Evolutionary conservation across 2,888 invertebrate genomes (phyloP).

Genomic region (Blera fallax): DNA sequence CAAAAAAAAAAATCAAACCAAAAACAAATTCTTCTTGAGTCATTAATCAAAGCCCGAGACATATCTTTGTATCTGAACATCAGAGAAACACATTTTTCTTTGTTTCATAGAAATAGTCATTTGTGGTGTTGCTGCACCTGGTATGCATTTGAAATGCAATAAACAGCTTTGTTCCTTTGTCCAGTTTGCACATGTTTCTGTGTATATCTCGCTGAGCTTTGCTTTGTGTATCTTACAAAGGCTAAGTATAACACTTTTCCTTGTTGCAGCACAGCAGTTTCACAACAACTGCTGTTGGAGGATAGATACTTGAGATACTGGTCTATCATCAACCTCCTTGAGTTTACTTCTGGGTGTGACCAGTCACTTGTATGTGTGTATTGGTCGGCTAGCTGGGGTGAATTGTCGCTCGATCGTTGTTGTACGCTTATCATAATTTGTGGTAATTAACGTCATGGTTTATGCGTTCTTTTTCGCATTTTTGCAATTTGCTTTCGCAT

Average conservation of each 20-base stretch:
- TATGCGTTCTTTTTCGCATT: slow-evolving; percentile 33
- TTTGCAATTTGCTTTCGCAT: slow-evolving; percentile 1
- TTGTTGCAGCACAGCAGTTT: slow-evolving; percentile 40
- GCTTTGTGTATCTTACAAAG: slow-evolving; percentile 38
- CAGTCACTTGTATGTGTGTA: slow-evolving; percentile 36
- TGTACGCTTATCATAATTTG: slow-evolving; percentile 68
- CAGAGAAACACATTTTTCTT: slow-evolving; percentile 39
- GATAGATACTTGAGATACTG: slow-evolving; percentile 44
- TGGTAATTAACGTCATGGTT: slow-evolving; percentile 63
- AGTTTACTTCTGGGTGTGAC: slow-evolving; percentile 55
- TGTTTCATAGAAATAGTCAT: slow-evolving; percentile 26
- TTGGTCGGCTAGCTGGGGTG: background rate
- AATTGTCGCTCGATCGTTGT: slow-evolving; percentile 45
- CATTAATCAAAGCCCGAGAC: slow-evolving; percentile 63
- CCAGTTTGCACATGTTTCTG: slow-evolving; percentile 26
- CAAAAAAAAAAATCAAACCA: no score
- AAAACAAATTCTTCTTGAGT: slow-evolving; percentile 7
- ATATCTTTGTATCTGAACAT: slow-evolving; percentile 46
- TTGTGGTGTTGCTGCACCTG: slow-evolving; percentile 50
- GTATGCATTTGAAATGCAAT: slow-evolving; percentile 60
- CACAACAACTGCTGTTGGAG: slow-evolving; percentile 23
- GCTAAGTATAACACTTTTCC: slow-evolving; percentile 53
- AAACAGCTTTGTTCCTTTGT: slow-evolving; percentile 68
- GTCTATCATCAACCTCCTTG: slow-evolving; percentile 38
- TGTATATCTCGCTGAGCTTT: slow-evolving; percentile 2